Conservation (phyloP, 2,888 invertebrate species). For the Temnothorax unifasciatus region DNA sequence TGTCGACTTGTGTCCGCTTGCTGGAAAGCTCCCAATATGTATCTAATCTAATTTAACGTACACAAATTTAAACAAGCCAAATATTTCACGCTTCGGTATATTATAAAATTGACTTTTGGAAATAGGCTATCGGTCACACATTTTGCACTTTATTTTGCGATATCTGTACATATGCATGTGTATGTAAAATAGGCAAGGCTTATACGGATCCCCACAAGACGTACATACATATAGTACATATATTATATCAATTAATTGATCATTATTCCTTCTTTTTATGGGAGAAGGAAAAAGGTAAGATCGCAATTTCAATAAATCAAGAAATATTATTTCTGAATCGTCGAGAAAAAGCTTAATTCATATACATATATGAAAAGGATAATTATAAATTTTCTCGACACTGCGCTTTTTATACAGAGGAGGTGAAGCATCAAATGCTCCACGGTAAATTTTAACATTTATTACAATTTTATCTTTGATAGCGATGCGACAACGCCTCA, state of each 20-base stretch:
- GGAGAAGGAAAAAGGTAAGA: background rate
- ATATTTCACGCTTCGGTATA: no score
- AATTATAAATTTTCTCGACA: slow-evolving; percentile 1
- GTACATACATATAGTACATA: no score
- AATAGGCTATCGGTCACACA: no score
- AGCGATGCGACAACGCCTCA: background rate
- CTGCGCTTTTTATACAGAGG: no score
- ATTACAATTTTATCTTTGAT: slow-evolving; percentile 1
- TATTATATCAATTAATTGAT: background rate
- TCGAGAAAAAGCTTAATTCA: background rate
- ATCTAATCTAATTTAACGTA: no score
- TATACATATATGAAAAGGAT: background rate
- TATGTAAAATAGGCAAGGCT: background rate
- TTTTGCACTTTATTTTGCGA: no score
- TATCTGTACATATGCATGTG: no score
- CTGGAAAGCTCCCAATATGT: no score
- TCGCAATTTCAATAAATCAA: background rate
- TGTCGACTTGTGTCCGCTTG: no score
- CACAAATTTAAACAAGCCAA: no score
- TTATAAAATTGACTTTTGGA: no score
- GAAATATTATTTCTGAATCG: background rate
- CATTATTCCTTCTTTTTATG: background rate
- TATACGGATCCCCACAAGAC: background rate
- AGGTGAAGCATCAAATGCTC: background rate
- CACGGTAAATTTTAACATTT: slow-evolving; percentile 29